Evolutionary conservation across 2,888 invertebrate genomes (phyloP).

Genomic region (Flexamia atlantica): DNA sequence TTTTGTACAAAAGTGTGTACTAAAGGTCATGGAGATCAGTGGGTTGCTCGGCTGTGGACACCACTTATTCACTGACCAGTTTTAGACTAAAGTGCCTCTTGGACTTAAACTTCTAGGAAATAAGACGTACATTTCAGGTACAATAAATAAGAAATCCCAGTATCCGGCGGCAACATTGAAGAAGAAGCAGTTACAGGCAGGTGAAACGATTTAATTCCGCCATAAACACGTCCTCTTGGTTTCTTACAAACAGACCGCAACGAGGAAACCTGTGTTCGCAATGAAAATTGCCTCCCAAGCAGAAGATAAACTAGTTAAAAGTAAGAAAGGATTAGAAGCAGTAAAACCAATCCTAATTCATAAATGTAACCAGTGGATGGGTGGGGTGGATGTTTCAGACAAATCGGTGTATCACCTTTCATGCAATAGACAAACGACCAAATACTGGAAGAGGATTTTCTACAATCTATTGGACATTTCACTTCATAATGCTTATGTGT

Average conservation of each 20-base stretch:
- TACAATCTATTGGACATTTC: conserved; percentile 19
- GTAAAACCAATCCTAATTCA: neutral
- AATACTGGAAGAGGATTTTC: conserved; percentile 44
- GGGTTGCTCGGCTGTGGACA: neutral
- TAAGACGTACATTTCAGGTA: conserved; percentile 25
- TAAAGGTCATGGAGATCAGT: neutral
- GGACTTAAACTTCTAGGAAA: neutral
- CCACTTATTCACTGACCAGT: conserved; percentile 21
- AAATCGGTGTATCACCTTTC: conserved; percentile 36
- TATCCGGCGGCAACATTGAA: neutral
- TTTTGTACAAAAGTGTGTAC: neutral
- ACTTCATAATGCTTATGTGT: conserved; percentile 13
- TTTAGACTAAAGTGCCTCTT: conserved; percentile 39
- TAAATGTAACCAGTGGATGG: conserved; percentile 2
- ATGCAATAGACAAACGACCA: conserved; percentile 14
- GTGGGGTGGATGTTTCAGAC: conserved; percentile 40
- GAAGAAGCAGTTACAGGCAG: neutral
- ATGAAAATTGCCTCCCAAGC: conserved; percentile 21
- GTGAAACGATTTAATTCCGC: conserved; percentile 1
- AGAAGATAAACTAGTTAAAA: conserved; percentile 30
- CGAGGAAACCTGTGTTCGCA: conserved; percentile 34
- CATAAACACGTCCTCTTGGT: conserved; percentile 18
- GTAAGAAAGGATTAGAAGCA: neutral
- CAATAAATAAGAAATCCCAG: conserved; percentile 16
- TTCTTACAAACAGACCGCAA: neutral